A percentile compares a stretch with the other conserved stretches of the same genome.
Conservation (phyloP, 2,888 invertebrate genomes). For the Idaea biselata region DNA sequence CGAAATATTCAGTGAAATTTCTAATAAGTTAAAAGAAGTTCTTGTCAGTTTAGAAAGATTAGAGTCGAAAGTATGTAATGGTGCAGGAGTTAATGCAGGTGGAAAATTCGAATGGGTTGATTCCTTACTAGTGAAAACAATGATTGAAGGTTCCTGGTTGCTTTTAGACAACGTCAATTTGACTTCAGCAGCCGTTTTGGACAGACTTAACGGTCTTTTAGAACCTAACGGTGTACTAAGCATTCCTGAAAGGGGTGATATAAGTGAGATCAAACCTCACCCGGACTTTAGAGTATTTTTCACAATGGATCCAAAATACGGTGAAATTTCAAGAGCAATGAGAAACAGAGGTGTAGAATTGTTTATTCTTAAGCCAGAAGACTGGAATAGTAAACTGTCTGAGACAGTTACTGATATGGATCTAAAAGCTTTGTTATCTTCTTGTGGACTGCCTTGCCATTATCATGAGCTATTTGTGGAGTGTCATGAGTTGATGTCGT, state of each 20-base stretch:
- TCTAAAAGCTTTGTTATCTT: constrained; percentile 63
- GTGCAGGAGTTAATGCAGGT: constrained; percentile 86
- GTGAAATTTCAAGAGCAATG: constrained; percentile 99
- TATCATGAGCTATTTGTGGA: constrained; percentile 59
- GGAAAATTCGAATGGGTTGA: constrained; percentile 97
- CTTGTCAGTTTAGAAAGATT: constrained; percentile 58
- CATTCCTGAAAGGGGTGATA: constrained; percentile 94
- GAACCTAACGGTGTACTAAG: constrained; percentile 95
- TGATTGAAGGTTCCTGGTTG: constrained; percentile 91
- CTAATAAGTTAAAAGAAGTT: constrained; percentile 45
- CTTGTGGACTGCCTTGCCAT: constrained; percentile 59
- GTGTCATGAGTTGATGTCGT: constrained; percentile 66
- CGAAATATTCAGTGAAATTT: constrained; percentile 26
- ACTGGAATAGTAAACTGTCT: constrained; percentile 49
- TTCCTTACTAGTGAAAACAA: constrained; percentile 91
- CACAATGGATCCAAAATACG: constrained; percentile 96
- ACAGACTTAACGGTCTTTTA: constrained; percentile 96
- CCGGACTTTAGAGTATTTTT: constrained; percentile 95
- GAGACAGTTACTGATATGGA: constrained; percentile 67
- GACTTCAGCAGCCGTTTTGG: constrained; percentile 97
- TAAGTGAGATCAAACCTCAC: constrained; percentile 91
- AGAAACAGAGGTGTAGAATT: constrained; percentile 98
- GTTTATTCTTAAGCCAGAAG: constrained; percentile 60
- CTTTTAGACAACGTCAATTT: constrained; percentile 96
- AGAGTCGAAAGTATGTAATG: constrained; percentile 64